Evolutionary conservation across 1,140 invertebrate species (phyloP).

Genomic region (Nautilus pompilius): DNA sequence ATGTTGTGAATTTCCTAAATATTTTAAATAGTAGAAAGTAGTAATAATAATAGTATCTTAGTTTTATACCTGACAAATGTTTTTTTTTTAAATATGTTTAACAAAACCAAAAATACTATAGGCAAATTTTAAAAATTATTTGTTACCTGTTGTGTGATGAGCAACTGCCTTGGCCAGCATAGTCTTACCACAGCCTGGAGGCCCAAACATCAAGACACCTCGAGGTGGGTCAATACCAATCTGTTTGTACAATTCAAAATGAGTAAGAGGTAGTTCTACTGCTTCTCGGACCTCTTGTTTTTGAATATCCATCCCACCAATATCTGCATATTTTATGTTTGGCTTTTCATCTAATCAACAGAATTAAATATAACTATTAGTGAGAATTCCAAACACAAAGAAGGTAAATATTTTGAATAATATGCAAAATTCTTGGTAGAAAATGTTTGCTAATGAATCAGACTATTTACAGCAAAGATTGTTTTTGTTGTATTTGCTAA

Average conservation of each 20-base stretch:
- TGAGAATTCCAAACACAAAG: too few species aligned
- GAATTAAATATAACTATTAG: too few species aligned
- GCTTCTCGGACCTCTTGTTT: slow-evolving; percentile 99
- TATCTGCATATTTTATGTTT: slow-evolving; percentile 94
- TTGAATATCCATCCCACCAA: slow-evolving; percentile 99
- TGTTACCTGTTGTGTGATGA: slow-evolving; percentile 83
- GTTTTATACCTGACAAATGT: neutral
- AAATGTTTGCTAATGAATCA: too few species aligned
- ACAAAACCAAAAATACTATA: neutral
- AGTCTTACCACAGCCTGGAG: slow-evolving; percentile 73
- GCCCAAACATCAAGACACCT: slow-evolving; percentile 97
- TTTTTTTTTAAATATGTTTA: neutral
- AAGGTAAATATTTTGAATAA: too few species aligned
- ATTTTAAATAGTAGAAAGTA: too few species aligned
- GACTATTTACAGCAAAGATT: too few species aligned
- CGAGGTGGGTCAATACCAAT: slow-evolving; percentile 87
- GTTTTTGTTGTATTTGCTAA: too few species aligned
- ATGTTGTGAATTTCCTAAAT: too few species aligned
- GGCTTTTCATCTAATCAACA: slow-evolving; percentile 99
- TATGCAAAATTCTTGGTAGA: too few species aligned
- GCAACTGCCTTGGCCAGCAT: slow-evolving; percentile 99
- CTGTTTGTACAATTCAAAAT: slow-evolving; percentile 99
- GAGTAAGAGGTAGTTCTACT: slow-evolving; percentile 95
- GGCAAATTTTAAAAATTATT: too few species aligned
- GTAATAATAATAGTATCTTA: too few species aligned